These are phyloP conservation scores for Drosophila miranda DNA, from an alignment of 1,140 invertebrate species.

Conservation along the genomic window DNA sequence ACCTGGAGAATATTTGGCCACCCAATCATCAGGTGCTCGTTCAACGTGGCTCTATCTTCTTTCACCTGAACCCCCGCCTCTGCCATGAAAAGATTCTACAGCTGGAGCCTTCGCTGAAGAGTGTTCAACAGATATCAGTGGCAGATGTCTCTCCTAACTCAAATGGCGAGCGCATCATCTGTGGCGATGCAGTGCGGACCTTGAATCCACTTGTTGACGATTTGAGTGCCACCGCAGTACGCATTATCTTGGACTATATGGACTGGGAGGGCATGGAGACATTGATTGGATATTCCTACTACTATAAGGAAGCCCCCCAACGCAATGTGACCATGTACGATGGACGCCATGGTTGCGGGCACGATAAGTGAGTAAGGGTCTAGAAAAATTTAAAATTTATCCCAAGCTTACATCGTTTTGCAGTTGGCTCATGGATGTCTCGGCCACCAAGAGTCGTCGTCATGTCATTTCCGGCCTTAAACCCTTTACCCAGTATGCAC, in stretches of 20 bases:
- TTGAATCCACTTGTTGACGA: conserved; percentile 53
- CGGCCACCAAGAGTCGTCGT: conserved; percentile 62
- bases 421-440: conserved; percentile 82
- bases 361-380: conserved; percentile 82
- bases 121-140: conserved; percentile 83
- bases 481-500: conserved; percentile 94
- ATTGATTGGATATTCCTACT: conserved; percentile 90
- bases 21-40: conserved; percentile 85
- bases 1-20: conserved; percentile 95
- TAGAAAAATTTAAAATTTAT: not conserved
- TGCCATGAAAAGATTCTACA: conserved; percentile 90
- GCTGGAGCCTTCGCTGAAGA: conserved; percentile 58
- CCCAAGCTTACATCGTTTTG: not conserved
- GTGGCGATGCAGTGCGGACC: conserved; percentile 71
- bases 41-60: conserved; percentile 88
- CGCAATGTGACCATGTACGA: conserved; percentile 89
- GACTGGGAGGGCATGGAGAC: conserved; percentile 85
- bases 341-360: conserved; percentile 91
- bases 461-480: conserved; percentile 86
- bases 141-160: conserved; percentile 91
- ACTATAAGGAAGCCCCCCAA: conserved; percentile 87
- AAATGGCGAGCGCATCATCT: conserved; percentile 96
- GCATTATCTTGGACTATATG: conserved; percentile 86
- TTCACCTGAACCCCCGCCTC: conserved; percentile 96
- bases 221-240: conserved; percentile 83